A percentile compares a stretch with the other conserved stretches of the same genome.
phyloP scores from a whole-genome alignment of 2,113 vertebrate genomes.

The Microcebus jonahi region DNA sequence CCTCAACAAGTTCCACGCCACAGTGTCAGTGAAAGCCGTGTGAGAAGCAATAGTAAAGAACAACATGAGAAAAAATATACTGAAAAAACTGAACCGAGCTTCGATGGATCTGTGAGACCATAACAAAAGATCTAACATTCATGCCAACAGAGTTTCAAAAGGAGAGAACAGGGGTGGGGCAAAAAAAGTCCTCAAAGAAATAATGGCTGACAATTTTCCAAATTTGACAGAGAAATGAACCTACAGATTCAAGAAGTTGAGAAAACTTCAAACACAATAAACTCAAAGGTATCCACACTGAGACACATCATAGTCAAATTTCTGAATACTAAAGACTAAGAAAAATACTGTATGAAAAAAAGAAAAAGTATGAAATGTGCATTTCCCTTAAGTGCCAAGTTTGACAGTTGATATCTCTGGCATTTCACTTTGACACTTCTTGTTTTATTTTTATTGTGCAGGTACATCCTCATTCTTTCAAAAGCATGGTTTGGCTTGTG shows the following conservation, averaged over 20 bases:
- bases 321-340: background rate
- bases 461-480: no score
- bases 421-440: no score
- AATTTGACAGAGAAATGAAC: background rate
- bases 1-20: background rate
- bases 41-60: background rate
- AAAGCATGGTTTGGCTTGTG: no score
- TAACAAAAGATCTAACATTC: background rate
- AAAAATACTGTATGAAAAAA: background rate
- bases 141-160: background rate
- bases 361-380: no score
- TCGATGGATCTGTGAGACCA: background rate
- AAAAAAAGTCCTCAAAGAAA: background rate
- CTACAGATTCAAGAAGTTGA: background rate
- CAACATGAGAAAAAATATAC: background rate
- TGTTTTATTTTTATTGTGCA: no score
- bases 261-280: background rate
- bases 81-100: background rate
- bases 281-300: background rate
- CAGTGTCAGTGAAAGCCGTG: background rate
- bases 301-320: background rate
- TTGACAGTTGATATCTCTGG: no score
- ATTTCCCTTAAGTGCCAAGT: no score
- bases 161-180: background rate
- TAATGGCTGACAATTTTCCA: background rate